phyloP scores from a whole-genome alignment of 2,888 invertebrate species.

The Pyrgus malvae region DNA sequence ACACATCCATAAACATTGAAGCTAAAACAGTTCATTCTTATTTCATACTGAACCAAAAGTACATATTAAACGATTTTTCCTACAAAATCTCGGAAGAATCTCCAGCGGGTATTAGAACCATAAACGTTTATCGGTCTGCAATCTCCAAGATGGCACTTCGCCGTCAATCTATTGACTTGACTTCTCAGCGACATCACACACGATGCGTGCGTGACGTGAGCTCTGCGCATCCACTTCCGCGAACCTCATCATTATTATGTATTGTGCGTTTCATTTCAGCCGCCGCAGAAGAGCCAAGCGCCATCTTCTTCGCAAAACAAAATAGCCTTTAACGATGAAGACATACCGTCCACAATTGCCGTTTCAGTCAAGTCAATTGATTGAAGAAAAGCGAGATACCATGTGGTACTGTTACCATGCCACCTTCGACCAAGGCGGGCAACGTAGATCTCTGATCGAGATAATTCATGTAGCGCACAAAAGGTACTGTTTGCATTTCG shows the following conservation, averaged over 20 bases:
- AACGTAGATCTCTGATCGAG: constrained; percentile 31
- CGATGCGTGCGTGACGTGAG: constrained; percentile 40
- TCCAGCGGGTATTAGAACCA: neutral
- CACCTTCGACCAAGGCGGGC: constrained; percentile 20
- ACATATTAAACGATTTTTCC: too few relatives aligned
- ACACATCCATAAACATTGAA: too few relatives aligned
- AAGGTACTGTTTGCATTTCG: constrained; percentile 27
- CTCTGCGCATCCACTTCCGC: constrained; percentile 54
- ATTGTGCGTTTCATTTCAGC: constrained; percentile 50
- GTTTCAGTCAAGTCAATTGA: neutral
- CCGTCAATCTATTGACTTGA: neutral
- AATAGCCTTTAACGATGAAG: constrained; percentile 14
- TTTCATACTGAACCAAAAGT: too few relatives aligned
- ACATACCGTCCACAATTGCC: constrained; percentile 7
- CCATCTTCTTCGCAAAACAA: constrained; percentile 30
- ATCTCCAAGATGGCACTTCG: neutral
- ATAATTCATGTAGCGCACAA: constrained; percentile 35
- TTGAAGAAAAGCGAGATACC: constrained; percentile 1
- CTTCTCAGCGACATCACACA: constrained; percentile 23
- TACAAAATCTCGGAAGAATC: too few relatives aligned
- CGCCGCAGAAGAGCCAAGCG: constrained; percentile 36
- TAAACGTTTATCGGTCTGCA: constrained; percentile 8
- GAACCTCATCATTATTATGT: constrained; percentile 56
- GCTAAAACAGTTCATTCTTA: too few relatives aligned
- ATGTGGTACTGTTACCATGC: constrained; percentile 32